Evolutionary conservation across 1,140 invertebrate species (phyloP).

Genomic region (Charaxes varanes): DNA sequence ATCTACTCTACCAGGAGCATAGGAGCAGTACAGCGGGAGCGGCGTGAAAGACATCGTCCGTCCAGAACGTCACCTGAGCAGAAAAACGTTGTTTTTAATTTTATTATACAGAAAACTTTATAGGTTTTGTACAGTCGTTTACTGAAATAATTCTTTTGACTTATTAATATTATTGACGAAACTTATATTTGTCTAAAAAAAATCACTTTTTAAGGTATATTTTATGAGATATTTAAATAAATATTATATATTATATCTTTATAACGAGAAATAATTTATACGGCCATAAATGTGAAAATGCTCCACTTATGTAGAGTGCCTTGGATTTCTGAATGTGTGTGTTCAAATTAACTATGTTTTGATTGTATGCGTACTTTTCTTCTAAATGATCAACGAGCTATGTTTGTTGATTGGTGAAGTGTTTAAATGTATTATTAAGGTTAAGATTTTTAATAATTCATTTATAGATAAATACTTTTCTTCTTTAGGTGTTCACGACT

Average conservation of each 20-base stretch:
- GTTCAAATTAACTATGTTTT: conserved; percentile 16
- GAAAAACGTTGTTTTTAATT: conserved; percentile 23
- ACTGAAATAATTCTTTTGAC: conserved; percentile 4
- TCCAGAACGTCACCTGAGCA: conserved; percentile 15
- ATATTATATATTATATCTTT: no score
- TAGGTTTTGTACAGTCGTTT: conserved; percentile 17
- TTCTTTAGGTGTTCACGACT: conserved; percentile 2
- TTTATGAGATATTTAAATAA: no score
- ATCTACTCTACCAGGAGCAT: conserved; percentile 85
- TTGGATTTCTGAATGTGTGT: conserved; percentile 11
- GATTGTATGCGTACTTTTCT: conserved; percentile 21
- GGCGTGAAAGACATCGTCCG: conserved; percentile 37
- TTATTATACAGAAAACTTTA: conserved; percentile 21
- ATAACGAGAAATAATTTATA: no score
- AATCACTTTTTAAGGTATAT: conserved; percentile 6
- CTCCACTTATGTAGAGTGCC: no score
- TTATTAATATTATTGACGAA: conserved; percentile 11
- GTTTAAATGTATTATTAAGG: conserved; percentile 13
- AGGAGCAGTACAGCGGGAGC: conserved; percentile 73
- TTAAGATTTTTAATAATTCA: conserved; percentile 13
- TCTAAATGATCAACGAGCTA: conserved; percentile 23
- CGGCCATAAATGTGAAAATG: no score
- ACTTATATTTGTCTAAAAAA: background rate
- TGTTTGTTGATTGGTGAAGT: conserved; percentile 22
- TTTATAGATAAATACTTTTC: conserved; percentile 1